Conservation (phyloP, 2,113 vertebrate genomes). For the Corydoras maculifer region DNA sequence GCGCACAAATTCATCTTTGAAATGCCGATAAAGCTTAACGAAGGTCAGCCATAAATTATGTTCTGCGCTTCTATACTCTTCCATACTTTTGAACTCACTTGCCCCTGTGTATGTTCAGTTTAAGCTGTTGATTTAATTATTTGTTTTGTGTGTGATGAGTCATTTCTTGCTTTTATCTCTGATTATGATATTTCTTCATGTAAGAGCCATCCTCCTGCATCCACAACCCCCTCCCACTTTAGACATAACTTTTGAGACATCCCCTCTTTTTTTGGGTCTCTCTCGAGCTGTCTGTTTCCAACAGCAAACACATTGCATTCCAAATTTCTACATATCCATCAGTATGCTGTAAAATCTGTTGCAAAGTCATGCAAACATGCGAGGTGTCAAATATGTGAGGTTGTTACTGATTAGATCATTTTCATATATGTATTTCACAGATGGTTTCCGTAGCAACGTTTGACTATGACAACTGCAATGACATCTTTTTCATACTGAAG, state of each 20-base stretch:
- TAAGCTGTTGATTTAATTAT: neutral
- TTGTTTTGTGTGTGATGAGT: slow-evolving; percentile 16
- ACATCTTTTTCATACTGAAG: slow-evolving; percentile 4
- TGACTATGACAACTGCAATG: slow-evolving; percentile 39
- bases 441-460: slow-evolving; percentile 36
- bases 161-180: slow-evolving; percentile 35
- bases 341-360: neutral
- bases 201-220: slow-evolving; percentile 5
- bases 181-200: slow-evolving; percentile 15
- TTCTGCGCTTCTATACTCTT: neutral
- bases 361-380: neutral
- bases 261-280: neutral
- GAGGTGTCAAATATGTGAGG: slow-evolving; percentile 1
- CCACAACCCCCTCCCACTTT: neutral
- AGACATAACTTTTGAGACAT: too few relatives aligned
- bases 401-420: slow-evolving; percentile 8
- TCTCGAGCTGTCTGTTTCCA: neutral
- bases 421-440: slow-evolving; percentile 20
- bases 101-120: neutral
- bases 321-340: neutral
- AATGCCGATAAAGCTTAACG: neutral
- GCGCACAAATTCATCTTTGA: neutral
- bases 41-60: slow-evolving; percentile 19
- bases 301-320: neutral
- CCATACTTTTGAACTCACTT: neutral